Evolutionary conservation across 2,888 invertebrate species (phyloP), one percentile per base, ranked within the genome.

Genomic region (Plagodis dolabraria): DNA sequence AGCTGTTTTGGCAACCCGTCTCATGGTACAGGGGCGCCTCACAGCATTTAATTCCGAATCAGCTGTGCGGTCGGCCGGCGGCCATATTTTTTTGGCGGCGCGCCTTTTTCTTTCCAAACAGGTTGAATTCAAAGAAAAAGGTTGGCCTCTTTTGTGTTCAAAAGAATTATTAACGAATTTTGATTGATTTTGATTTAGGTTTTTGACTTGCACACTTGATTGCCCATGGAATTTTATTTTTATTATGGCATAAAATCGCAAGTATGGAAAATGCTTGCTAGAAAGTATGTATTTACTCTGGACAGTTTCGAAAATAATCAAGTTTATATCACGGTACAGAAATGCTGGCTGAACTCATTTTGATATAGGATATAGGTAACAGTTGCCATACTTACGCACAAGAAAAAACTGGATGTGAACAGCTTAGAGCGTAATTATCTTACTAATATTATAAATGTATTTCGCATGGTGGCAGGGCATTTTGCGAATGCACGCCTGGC

Each of bases 11-110:
- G 38, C 38, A 38, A 38, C 9, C 9, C 38, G 42, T 61, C 33
- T 33, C 63, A 8, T 69, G 60, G 68, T 69, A 60, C 56, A 43
- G 63, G 62, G 68, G 68, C 60, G 67, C 68, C 67, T 69, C 67
- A 66, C 22, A 60, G 54, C 62, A 10, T 4, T 22, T 22, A 7
- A 10, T 7, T 45, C 33, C 42, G 33, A 9, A 38, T 44, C 68
- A 69, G 68, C 68, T 69, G 68, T 61, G 33, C 47, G 53, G 42
- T 56, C 47, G 63, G 33, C 5, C 33, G 62, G 57, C 63, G 43
- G 67, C 64, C 63, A 68, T 68, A 50, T 53, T 66, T 68, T 67
- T 67, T 68, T 68, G 43, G 54, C 44, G 48, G 47, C 57, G 47
- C 55, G 60, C 64, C 64, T 64, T 66, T 65, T 68, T 65, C 57